Evolutionary conservation across 1,140 invertebrate genomes (phyloP).

Genomic region (Eurosta solidaginis): DNA sequence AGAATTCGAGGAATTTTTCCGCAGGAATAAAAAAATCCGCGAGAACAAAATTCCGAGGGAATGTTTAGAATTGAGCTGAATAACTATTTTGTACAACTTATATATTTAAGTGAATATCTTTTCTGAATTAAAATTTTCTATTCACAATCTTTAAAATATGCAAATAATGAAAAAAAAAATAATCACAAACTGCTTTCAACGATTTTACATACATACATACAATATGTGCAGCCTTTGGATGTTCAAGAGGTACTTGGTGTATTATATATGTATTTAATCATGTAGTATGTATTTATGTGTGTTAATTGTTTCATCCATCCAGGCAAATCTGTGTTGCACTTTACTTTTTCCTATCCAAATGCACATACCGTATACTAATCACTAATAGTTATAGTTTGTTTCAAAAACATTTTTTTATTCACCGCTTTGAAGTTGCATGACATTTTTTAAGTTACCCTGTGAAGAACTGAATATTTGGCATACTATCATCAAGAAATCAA

Average conservation of each 20-base stretch:
- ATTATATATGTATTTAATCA: constrained; percentile 25
- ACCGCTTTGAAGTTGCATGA: too few relatives aligned
- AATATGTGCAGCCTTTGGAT: constrained; percentile 64
- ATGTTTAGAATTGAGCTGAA: too few relatives aligned
- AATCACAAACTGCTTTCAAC: constrained; percentile 25
- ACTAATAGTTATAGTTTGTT: too few relatives aligned
- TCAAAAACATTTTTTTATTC: too few relatives aligned
- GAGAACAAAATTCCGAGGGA: too few relatives aligned
- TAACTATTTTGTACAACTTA: background rate
- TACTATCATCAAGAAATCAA: too few relatives aligned
- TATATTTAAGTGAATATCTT: constrained; percentile 11
- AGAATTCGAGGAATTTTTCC: too few relatives aligned
- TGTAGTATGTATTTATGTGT: constrained; percentile 6
- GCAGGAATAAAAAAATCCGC: too few relatives aligned
- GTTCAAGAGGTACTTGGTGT: constrained; percentile 66
- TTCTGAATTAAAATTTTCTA: constrained; percentile 19
- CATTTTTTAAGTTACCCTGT: too few relatives aligned
- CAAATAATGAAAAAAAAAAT: constrained; percentile 30
- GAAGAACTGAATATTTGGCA: too few relatives aligned
- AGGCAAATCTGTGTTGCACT: background rate
- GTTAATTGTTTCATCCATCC: background rate
- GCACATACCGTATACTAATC: background rate
- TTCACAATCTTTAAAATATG: constrained; percentile 19
- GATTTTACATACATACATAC: too few relatives aligned
- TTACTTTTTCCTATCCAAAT: background rate